A percentile compares a stretch with the other conserved stretches of the same genome.
These are phyloP conservation scores for Misgurnus mizolepis DNA, from an alignment of 2,113 vertebrate species.

Conservation along the genomic window DNA sequence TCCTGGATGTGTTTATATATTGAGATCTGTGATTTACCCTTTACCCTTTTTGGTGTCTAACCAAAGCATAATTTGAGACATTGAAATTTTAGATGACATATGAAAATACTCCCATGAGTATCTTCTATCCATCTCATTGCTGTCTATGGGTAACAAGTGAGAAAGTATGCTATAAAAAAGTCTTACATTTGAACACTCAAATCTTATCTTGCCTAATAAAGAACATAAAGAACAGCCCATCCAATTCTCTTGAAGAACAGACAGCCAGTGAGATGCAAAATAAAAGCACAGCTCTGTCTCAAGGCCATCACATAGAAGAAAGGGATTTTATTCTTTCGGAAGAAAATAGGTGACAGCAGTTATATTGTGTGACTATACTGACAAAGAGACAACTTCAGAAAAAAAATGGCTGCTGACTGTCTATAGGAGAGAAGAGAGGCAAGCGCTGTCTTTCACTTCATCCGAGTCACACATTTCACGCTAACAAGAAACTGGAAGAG, in stretches of 20 bases:
- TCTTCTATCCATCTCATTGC: too few species aligned
- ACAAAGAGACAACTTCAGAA: conserved; percentile 18
- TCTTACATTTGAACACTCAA: conserved; percentile 4
- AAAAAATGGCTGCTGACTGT: conserved; percentile 1
- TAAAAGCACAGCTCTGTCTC: conserved; percentile 36
- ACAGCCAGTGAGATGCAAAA: conserved; percentile 5
- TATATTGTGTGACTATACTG: conserved; percentile 3
- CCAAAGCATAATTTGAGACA: too few species aligned
- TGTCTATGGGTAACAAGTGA: too few species aligned
- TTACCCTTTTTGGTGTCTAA: too few species aligned
- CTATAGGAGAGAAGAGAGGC: background rate
- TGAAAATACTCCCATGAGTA: too few species aligned
- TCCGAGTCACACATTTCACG: conserved; percentile 5
- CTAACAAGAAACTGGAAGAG: conserved; percentile 20
- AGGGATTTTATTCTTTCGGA: background rate
- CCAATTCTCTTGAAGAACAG: conserved; percentile 38
- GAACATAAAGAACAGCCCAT: conserved; percentile 35
- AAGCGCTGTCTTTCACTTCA: conserved; percentile 28
- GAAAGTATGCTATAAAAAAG: too few species aligned
- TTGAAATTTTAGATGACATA: too few species aligned
- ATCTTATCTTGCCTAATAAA: conserved; percentile 46
- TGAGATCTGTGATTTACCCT: too few species aligned
- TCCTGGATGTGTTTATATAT: too few species aligned
- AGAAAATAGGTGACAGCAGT: conserved; percentile 26
- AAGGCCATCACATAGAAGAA: conserved; percentile 18